Percentiles rank a stretch among this genome's conserved stretches.
Conservation (phyloP, 2,888 invertebrate genomes). For the Amiota mariae region DNA sequence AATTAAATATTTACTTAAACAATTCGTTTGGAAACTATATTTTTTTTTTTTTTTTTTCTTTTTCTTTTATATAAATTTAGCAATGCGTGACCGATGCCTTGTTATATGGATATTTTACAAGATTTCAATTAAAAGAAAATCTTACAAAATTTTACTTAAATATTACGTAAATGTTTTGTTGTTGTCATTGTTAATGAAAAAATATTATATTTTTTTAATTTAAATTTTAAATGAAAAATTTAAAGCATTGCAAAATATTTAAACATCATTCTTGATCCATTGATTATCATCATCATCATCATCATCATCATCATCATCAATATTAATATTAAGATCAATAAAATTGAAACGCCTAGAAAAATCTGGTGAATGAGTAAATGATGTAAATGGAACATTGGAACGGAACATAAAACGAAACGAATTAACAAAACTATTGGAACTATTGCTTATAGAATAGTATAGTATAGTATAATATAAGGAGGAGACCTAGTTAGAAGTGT, state of each 20-base stretch:
- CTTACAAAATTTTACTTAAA: background rate
- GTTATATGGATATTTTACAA: slow-evolving; percentile 45
- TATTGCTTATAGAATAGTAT: too few relatives aligned
- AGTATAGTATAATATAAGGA: too few relatives aligned
- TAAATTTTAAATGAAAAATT: slow-evolving; percentile 26
- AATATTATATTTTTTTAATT: background rate
- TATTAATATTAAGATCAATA: too few relatives aligned
- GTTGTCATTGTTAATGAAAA: slow-evolving; percentile 13
- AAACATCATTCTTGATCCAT: slow-evolving; percentile 31
- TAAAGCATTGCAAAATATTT: slow-evolving; percentile 30
- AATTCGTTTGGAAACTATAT: background rate
- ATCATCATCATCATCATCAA: too few relatives aligned
- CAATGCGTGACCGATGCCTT: slow-evolving; percentile 66
- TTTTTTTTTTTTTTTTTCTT: slow-evolving; percentile 16
- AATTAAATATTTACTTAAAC: background rate
- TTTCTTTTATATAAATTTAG: slow-evolving; percentile 42
- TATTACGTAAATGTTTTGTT: background rate
- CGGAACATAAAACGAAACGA: too few relatives aligned
- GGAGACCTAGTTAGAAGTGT: too few relatives aligned
- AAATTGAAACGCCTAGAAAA: slow-evolving; percentile 23
- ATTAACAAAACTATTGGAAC: too few relatives aligned
- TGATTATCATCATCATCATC: too few relatives aligned
- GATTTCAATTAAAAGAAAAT: background rate
- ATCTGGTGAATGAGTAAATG: too few relatives aligned
- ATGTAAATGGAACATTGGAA: too few relatives aligned